Conservation (phyloP, 2,113 vertebrate species). For the Ardeotis arabs region DNA sequence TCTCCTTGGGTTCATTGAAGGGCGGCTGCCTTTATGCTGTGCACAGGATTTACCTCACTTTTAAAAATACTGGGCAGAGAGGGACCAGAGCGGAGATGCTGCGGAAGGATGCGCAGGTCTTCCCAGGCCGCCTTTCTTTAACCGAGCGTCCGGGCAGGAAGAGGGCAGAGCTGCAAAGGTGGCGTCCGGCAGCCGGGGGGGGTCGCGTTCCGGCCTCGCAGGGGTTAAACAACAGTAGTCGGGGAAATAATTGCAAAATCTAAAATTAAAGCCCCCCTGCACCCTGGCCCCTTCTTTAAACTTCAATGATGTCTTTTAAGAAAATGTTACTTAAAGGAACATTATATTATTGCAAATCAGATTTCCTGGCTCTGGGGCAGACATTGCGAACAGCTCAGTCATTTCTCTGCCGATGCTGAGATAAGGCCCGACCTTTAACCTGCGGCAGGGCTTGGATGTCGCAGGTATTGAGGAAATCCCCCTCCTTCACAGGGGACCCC, state of each 20-base stretch:
- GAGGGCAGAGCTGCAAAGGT: not conserved
- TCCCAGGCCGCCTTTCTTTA: not conserved
- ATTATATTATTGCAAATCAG: conserved; percentile 73
- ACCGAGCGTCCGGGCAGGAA: not conserved
- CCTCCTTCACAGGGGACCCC: not conserved
- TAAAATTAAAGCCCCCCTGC: conserved; percentile 62
- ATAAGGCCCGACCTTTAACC: conserved; percentile 58
- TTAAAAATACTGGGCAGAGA: not conserved
- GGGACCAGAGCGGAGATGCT: not conserved
- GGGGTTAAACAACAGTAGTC: conserved; percentile 74
- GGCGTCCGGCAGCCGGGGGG: not conserved
- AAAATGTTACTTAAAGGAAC: conserved; percentile 71
- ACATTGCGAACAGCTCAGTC: conserved; percentile 47
- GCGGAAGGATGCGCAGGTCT: not conserved
- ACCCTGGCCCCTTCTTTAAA: conserved; percentile 65
- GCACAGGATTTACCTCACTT: not conserved
- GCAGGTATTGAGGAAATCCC: not conserved
- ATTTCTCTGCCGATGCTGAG: conserved; percentile 60
- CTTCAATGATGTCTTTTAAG: conserved; percentile 67
- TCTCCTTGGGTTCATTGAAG: not conserved
- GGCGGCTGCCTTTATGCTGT: not conserved
- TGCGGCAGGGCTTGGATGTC: conserved; percentile 10
- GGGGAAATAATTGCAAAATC: conserved; percentile 68
- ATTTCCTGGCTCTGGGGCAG: conserved; percentile 70
- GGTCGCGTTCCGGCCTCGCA: conserved; percentile 48